phyloP scores from a whole-genome alignment of 2,888 invertebrate genomes.

The Tipula unca region DNA sequence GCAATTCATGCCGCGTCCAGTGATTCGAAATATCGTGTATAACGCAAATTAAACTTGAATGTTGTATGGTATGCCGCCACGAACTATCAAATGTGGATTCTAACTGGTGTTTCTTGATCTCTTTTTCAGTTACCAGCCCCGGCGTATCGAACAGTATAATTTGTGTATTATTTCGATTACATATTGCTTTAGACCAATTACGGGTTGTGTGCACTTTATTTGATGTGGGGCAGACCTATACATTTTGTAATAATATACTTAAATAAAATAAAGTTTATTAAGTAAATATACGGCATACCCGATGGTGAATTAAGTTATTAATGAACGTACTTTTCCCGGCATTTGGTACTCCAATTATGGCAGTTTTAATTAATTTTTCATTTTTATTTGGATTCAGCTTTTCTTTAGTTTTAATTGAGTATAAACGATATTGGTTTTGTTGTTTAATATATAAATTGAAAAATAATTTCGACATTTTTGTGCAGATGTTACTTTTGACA shows the following conservation, averaged over 20 bases:
- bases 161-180: constrained; percentile 68
- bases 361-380: constrained; percentile 55
- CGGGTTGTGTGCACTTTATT: constrained; percentile 88
- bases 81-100: constrained; percentile 51
- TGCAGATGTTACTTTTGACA: no score
- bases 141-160: constrained; percentile 91
- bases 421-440: neutral
- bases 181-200: constrained; percentile 61
- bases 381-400: neutral
- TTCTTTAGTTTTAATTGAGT: neutral
- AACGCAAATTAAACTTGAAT: constrained; percentile 76
- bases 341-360: constrained; percentile 89
- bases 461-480: neutral
- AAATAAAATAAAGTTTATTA: neutral
- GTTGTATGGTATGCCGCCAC: constrained; percentile 44
- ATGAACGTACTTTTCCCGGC: constrained; percentile 93
- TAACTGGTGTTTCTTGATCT: constrained; percentile 49
- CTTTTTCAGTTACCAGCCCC: constrained; percentile 65
- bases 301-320: constrained; percentile 72
- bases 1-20: constrained; percentile 58
- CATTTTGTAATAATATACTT: constrained; percentile 23
- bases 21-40: constrained; percentile 74
- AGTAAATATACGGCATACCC: constrained; percentile 44
- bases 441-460: neutral
- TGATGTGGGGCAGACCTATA: constrained; percentile 83